These are phyloP conservation scores for Rhagoletis zephyria DNA, from an alignment of 1,140 invertebrate species.

Conservation along the genomic window DNA sequence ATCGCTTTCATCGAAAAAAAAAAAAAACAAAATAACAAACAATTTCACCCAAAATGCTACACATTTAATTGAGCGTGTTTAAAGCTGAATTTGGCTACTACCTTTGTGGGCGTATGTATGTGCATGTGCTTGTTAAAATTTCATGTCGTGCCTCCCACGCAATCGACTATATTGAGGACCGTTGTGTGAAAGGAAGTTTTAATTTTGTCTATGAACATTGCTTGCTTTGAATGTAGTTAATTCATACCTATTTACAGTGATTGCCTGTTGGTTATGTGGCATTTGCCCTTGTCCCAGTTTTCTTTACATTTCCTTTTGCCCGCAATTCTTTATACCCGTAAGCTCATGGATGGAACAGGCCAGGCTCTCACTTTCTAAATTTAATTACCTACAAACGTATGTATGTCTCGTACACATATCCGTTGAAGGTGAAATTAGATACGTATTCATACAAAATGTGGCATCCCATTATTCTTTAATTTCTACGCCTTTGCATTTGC, in stretches of 20 bases:
- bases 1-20: not conserved
- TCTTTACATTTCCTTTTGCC: not conserved
- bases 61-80: not conserved
- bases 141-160: too few relatives aligned
- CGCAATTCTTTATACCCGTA: not conserved
- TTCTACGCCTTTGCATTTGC: too few relatives aligned
- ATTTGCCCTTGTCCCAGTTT: not conserved
- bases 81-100: not conserved
- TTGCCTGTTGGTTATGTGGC: not conserved
- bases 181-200: not conserved
- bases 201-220: not conserved
- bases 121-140: too few relatives aligned
- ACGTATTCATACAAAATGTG: too few relatives aligned
- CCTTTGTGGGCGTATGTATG: not conserved
- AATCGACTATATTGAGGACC: too few relatives aligned
- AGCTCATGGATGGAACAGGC: not conserved
- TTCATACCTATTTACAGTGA: not conserved
- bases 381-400: not conserved
- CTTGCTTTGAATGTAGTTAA: not conserved
- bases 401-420: not conserved
- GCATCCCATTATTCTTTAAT: too few relatives aligned
- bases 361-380: constrained; percentile 3
- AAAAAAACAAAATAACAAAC: too few relatives aligned
- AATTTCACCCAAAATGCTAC: not conserved
- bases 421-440: too few relatives aligned